Percentiles rank a stretch among this genome's conserved stretches.
These are phyloP conservation scores for Synergus laeviventris DNA, from an alignment of 2,888 invertebrate species.

Conservation along the genomic window DNA sequence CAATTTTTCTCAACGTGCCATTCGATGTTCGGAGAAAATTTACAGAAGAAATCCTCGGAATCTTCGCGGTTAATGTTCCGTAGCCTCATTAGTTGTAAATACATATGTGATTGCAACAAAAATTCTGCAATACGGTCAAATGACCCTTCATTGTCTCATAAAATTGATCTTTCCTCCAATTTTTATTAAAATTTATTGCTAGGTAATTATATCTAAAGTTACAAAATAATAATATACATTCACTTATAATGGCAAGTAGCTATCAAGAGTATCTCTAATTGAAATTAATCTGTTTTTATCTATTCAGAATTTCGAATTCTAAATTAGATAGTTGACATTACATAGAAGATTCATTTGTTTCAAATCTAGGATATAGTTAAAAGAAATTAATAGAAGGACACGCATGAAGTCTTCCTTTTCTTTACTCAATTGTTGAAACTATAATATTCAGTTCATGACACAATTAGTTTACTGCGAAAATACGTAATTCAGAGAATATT, in stretches of 20 bases:
- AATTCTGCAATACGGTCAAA: not conserved
- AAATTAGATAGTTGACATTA: no score
- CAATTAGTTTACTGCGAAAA: constrained; percentile 49
- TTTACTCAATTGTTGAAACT: constrained; percentile 47
- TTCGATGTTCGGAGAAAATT: constrained; percentile 8
- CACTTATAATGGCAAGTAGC: not conserved
- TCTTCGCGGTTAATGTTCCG: not conserved
- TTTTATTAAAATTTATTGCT: not conserved
- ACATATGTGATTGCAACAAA: not conserved
- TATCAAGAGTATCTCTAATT: not conserved
- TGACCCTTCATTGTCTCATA: constrained; percentile 1
- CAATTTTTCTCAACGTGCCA: not conserved
- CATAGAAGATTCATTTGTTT: no score
- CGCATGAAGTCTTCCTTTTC: not conserved
- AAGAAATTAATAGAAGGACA: constrained; percentile 23
- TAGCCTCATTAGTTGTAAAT: not conserved
- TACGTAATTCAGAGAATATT: constrained; percentile 52
- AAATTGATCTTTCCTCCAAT: not conserved
- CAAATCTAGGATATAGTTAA: no score
- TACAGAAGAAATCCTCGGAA: not conserved
- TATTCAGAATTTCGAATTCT: not conserved
- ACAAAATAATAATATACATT: not conserved
- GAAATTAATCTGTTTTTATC: not conserved
- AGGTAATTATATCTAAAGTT: not conserved
- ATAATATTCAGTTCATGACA: constrained; percentile 44